Evolutionary conservation across 1,140 invertebrate species (phyloP), one percentile per base, ranked within the genome.

Genomic region (Lasaia peninsularis): DNA sequence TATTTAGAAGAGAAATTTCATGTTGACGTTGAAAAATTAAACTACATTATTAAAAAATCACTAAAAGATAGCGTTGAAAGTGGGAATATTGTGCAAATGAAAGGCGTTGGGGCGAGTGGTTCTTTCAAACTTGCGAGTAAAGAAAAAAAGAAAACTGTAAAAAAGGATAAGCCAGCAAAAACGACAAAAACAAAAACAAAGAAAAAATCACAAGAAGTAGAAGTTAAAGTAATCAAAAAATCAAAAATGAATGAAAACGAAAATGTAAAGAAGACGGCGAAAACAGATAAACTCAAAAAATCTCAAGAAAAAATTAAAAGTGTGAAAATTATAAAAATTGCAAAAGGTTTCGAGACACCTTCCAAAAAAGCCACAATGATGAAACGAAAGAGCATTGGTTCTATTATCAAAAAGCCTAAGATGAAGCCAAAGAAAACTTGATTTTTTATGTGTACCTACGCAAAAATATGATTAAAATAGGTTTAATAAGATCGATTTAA

Each of bases 331-430:
- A 52, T 8, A 2, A 67, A 60, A 40, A 57, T 56, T 31, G 52
- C 49, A 11, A 65, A 69, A 58, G 48, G 10, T 8, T 18, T 60
- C 21, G 35, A 63, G 31, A 80, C 81, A 37, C 75, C 78, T 10
- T 35, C 65, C 4, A 83, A 84, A 55, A 71, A 66, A 9, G 44
- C 67, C 1, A 58, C 60, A 6, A 72, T 81, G 64, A 71, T 78
- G 64, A 86, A 79, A 52, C 70, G 84, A 37, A 87, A 84, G 60
- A 87, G 82, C n/a, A 78, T 86, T 0, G 82, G 84, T 4, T 80
- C 80, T 0, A 84, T 87, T 0, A 82, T 85, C 28, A 87, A 84
- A 65, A 62, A 76, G 14, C 84, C 84, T 0, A 84, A 80, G 71
- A 85, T 87, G 84, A 84, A 78, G 20, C 83, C 83, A 0, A 78